Evolutionary conservation across 2,797 vertebrate genomes (phyloP).

Genomic region (Clarias fuscus): DNA sequence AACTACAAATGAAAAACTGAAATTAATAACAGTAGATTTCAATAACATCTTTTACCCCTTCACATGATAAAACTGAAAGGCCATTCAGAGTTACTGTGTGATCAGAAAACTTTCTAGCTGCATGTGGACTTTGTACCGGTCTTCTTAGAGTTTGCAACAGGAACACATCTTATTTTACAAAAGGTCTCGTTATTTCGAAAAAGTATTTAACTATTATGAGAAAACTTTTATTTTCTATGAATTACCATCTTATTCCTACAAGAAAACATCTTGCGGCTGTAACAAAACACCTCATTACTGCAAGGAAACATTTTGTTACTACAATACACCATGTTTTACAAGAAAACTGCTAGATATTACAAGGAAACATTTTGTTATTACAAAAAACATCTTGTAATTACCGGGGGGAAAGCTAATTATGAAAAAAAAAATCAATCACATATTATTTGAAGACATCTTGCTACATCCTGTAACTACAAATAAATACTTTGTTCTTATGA

Average conservation of each 20-base stretch:
- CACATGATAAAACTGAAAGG: no score
- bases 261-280: background rate
- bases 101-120: no score
- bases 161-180: background rate
- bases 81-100: no score
- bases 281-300: no score
- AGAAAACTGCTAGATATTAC: background rate
- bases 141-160: no score
- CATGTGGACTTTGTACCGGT: no score
- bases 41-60: no score
- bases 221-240: background rate
- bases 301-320: background rate
- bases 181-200: no score
- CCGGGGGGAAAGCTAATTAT: no score
- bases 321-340: background rate
- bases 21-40: no score
- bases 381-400: background rate
- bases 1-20: no score
- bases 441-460: background rate
- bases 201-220: background rate
- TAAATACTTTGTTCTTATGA: background rate
- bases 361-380: background rate
- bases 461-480: background rate
- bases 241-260: background rate
- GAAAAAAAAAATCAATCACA: background rate